Evolutionary conservation across 2,797 vertebrate species (phyloP).

Genomic region (Pseudotriccus pelzelni): DNA sequence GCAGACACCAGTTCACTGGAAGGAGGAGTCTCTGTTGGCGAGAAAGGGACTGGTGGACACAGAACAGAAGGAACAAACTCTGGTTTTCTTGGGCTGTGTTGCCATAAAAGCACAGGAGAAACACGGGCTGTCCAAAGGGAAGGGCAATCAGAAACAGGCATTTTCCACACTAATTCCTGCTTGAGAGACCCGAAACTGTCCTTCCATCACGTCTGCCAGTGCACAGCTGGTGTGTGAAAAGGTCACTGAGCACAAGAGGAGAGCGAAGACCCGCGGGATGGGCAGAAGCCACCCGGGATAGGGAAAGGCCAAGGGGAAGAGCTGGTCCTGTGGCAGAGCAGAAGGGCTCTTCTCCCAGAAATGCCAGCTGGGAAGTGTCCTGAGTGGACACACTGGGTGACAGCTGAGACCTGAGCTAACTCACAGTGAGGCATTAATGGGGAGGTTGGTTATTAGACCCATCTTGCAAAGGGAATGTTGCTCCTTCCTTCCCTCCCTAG

Average conservation of each 20-base stretch:
- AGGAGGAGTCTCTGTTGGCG: not conserved
- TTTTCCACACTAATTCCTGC: not conserved
- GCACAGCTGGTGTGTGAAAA: not conserved
- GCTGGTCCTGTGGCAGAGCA: not conserved
- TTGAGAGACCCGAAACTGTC: not conserved
- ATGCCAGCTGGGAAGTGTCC: not conserved
- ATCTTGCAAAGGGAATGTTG: not conserved
- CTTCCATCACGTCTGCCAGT: accelerated
- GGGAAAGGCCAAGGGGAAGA: not conserved
- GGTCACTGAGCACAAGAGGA: not conserved
- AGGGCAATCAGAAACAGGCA: not conserved
- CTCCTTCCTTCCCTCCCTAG: not conserved
- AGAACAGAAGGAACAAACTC: not conserved
- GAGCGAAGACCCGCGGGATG: not conserved
- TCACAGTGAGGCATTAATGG: no score
- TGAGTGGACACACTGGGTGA: accelerated
- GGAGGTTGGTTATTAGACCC: not conserved
- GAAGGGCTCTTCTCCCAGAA: not conserved
- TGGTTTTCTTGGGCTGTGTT: not conserved
- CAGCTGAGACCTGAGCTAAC: not conserved
- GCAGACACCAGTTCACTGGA: accelerated
- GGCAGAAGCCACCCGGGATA: not conserved
- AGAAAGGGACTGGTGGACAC: not conserved
- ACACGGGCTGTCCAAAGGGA: not conserved
- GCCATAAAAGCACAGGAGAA: not conserved